A percentile compares a stretch with the other conserved stretches of the same genome.
These are phyloP conservation scores for Odobenus rosmarus DNA, from an alignment of 2,113 vertebrate species.

Conservation along the genomic window DNA sequence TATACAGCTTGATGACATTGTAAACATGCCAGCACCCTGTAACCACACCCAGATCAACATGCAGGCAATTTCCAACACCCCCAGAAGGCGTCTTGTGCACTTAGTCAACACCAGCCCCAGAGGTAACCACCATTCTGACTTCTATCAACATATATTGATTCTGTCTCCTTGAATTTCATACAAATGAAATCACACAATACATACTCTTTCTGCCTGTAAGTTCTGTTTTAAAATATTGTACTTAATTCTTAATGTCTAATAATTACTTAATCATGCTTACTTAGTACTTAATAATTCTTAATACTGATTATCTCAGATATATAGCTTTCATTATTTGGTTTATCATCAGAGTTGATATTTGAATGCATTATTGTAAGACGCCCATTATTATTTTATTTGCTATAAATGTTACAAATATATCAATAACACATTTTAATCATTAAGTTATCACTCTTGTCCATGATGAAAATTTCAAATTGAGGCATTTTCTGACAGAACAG, in stretches of 20 bases:
- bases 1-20: neutral
- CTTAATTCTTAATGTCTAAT: neutral
- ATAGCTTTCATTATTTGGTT: neutral
- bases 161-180: constrained; percentile 13
- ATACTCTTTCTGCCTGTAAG: neutral
- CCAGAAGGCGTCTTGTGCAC: neutral
- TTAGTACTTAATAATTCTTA: neutral
- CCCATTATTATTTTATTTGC: constrained; percentile 11
- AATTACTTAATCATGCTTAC: neutral
- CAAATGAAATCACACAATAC: neutral
- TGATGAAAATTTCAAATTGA: constrained; percentile 60
- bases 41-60: neutral
- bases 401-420: constrained; percentile 61
- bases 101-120: neutral
- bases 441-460: constrained; percentile 61
- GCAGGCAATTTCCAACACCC: neutral
- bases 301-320: neutral
- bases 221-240: neutral
- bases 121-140: neutral
- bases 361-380: neutral
- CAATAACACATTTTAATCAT: constrained; percentile 68
- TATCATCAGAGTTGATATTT: neutral
- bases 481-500: constrained; percentile 70
- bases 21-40: neutral
- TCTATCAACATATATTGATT: neutral